Conservation (phyloP, 2,113 vertebrate genomes). For the Urocitellus parryii region DNA sequence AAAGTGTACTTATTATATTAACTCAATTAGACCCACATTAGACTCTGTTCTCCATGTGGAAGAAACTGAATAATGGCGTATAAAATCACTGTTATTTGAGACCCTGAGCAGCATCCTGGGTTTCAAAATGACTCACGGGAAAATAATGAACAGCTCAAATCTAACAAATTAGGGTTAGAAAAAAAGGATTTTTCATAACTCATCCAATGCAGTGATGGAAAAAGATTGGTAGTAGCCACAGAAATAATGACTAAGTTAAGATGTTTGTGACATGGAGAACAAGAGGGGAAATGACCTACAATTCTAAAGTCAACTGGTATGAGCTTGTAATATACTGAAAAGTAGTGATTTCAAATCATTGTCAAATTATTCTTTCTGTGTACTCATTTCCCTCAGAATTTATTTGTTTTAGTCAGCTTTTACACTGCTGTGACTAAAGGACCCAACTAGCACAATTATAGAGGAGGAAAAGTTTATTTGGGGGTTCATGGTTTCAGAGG, state of each 20-base stretch:
- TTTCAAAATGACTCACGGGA: conserved; percentile 68
- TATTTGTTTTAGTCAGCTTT: too few species aligned
- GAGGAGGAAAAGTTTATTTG: too few species aligned
- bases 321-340: neutral
- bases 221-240: neutral
- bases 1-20: conserved; percentile 76
- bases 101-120: neutral
- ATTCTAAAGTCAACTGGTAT: neutral
- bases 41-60: conserved; percentile 42
- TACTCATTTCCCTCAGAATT: conserved; percentile 8
- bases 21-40: conserved; percentile 70
- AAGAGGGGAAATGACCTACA: neutral
- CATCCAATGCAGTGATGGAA: neutral
- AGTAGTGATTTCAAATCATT: neutral
- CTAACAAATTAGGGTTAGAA: conserved; percentile 35
- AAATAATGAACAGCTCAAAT: conserved; percentile 48
- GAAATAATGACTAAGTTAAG: conserved; percentile 41
- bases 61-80: conserved; percentile 30
- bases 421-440: too few species aligned
- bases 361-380: conserved; percentile 46
- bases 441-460: too few species aligned
- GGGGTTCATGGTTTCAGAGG: too few species aligned
- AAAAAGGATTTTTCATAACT: conserved; percentile 21
- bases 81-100: conserved; percentile 49
- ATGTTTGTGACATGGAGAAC: neutral